Base-by-base conservation (phyloP, 2,113 vertebrate species). In the Girardinichthys multiradiatus region DNA sequence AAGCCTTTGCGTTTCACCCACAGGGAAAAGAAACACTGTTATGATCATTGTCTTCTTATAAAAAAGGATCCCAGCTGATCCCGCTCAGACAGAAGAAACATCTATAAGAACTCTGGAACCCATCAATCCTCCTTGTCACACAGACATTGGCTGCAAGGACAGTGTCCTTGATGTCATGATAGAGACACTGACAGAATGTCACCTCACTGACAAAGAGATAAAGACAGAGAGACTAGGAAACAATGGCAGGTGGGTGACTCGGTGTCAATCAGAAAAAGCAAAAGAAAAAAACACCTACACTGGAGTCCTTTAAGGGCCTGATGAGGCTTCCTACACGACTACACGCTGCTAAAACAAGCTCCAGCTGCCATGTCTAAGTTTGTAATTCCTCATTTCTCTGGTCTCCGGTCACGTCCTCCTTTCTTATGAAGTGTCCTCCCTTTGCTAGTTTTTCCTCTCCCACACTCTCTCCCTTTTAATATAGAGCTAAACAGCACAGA, bases 241-340 rank as follows among this genome's bases (percentile, higher is more conserved):
- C 57, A 57, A 35, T 24, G 45, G 71, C 67, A 67, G 26, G 42
- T 57, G 35, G 68, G 58, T 65, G 73, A 82, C 72, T 68, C 72
- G 31, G 4, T 74, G 54, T 74, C 51, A 66, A 82, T 81, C 64
- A 39, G 14, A 79, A 79, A 67, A 54, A 59, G 6, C 12, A 39
- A 28, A 2, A 27, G 64, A 54, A 1, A 62, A 1, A 5, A 51
- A 9, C 63, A 24, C 17, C n/a, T 70, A 68, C 0, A 48, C 42
- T 35, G 64, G 0, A 0, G 58, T 39, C 76, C 62, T 85, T 81
- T 75, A 77, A 83, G 79, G 79, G 82, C 3, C 33, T 29, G 48
- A 59, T 31, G 29, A 87, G 58, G 80, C 70, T 72, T 86, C 66
- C 76, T 83, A 37, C n/a, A 73, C 48, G 51, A 57, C 33, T 0